These are phyloP conservation scores for Helicoverpa assulta DNA, from an alignment of 2,888 invertebrate species.

Conservation along the genomic window DNA sequence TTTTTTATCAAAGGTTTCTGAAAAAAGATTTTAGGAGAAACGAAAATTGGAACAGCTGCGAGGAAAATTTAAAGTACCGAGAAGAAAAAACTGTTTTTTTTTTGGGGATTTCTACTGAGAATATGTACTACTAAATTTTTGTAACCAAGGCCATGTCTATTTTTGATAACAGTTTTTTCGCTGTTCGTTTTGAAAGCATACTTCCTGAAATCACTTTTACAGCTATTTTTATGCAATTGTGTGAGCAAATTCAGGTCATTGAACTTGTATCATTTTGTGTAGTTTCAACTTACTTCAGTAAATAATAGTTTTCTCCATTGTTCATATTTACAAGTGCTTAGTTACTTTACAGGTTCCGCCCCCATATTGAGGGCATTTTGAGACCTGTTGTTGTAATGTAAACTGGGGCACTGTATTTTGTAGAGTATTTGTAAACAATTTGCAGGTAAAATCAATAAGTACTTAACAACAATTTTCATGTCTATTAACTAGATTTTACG, in stretches of 20 bases:
- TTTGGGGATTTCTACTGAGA: neutral
- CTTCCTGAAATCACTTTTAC: no score
- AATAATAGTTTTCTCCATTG: slow-evolving; percentile 7
- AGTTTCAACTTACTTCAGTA: neutral
- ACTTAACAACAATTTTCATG: no score
- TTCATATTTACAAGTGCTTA: neutral
- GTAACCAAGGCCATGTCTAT: no score
- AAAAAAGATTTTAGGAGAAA: no score
- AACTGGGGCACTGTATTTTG: neutral
- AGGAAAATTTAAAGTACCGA: neutral
- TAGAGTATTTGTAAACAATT: neutral
- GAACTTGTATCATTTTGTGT: neutral
- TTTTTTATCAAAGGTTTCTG: no score
- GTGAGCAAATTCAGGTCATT: neutral
- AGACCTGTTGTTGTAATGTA: neutral
- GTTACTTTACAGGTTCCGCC: slow-evolving; percentile 20
- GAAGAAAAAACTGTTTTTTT: neutral
- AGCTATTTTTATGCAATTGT: neutral
- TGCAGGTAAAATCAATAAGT: no score
- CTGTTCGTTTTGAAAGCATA: no score
- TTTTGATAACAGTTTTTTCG: no score
- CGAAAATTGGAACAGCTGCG: neutral
- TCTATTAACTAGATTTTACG: no score
- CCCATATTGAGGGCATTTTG: slow-evolving; percentile 18
- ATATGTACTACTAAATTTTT: no score